Evolutionary conservation across 2,113 vertebrate species (phyloP).

Genomic region (Hippoglossus stenolepis): DNA sequence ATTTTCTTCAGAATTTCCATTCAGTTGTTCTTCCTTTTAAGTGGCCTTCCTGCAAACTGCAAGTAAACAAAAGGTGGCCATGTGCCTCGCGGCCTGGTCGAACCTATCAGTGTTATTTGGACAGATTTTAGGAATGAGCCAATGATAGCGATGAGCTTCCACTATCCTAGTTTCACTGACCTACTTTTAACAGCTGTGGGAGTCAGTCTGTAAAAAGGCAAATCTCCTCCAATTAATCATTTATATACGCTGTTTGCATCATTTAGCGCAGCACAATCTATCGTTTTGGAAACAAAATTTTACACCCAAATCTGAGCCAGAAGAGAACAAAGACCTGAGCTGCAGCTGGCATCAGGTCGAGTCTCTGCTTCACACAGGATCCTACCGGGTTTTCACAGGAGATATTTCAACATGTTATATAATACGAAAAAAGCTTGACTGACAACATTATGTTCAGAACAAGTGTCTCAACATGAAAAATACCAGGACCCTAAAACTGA

Average conservation of each 20-base stretch:
- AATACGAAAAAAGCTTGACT: no score
- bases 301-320: background rate
- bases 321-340: background rate
- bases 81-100: background rate
- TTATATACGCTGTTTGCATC: slow-evolving; percentile 25
- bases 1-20: background rate
- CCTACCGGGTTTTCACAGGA: no score
- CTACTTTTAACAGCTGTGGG: slow-evolving; percentile 56
- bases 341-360: background rate
- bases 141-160: slow-evolving; percentile 23
- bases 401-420: no score
- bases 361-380: background rate
- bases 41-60: background rate
- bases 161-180: slow-evolving; percentile 55
- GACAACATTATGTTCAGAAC: no score
- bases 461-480: no score
- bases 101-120: slow-evolving; percentile 33
- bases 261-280: slow-evolving; percentile 9
- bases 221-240: slow-evolving; percentile 55
- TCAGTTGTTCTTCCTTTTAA: background rate
- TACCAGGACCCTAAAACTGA: no score
- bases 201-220: slow-evolving; percentile 28
- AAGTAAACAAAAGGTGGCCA: background rate
- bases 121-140: slow-evolving; percentile 44
- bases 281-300: slow-evolving; percentile 1